Base-by-base conservation (phyloP, 2,113 vertebrate species). In the Macquaria ambigua region DNA sequence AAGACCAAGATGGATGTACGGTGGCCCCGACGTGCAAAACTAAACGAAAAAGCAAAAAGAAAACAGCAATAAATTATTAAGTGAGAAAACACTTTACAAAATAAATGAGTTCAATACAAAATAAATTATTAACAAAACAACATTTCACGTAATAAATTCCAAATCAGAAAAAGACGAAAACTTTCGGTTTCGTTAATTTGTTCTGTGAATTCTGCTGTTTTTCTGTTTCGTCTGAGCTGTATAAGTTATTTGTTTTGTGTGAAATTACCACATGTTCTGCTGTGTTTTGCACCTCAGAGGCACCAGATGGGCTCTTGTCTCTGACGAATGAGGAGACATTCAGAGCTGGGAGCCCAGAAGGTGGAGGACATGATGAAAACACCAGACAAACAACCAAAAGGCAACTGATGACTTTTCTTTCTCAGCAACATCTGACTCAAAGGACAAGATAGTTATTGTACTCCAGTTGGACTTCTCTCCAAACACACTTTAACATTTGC, bases 281-380 rank as follows among this genome's bases (percentile, higher is more conserved):
- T 0, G 34, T n/a, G 37, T 46, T 63, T 48, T 43, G 52, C 18
- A 41, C 67, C 79, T 61, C 20, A 9, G 52, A 63, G 31, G 23
- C 50, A 34, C 37, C 81, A 87, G 80, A 80, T 72, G 18, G 46
- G 20, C 78, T 37, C 18, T 53, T 41, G 79, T 46, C n/a, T 41
- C 58, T 81, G 21, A 25, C 23, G 46, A n/a, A 71, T 39, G 18
- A 82, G 15, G 43, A 69, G 9, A n/a, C 18, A 31, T 34, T 53
- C 3, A 37, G 25, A 25, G 31, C 70, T 31, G 8, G 59, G 34
- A 48, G 37, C 31, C 66, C 58, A 41, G n/a, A 10, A 79, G 34
- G 12, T n/a, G 63, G 34, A 61, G 62, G 70, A 46, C 31, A 3
- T 25, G 53, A 83, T 18, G 23, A 9, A 69, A 23, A 52, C 21